Evolutionary conservation across 2,113 vertebrate species (phyloP).

Genomic region (Polypterus bichir): DNA sequence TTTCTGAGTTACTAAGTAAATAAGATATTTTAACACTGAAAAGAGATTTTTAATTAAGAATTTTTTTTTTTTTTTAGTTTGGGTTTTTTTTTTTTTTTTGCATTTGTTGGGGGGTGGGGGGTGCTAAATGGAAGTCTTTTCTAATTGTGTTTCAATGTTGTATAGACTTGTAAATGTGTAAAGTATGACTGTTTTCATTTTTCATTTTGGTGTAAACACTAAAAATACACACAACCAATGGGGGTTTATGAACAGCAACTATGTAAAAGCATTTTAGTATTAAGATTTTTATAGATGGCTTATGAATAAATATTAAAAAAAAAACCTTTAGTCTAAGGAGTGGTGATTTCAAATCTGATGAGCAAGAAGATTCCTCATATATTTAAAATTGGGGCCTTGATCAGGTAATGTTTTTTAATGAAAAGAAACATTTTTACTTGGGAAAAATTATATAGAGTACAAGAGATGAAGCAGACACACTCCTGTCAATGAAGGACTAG

Average conservation of each 20-base stretch:
- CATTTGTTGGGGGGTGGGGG: not conserved
- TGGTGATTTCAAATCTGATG: no score
- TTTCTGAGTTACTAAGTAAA: slow-evolving; percentile 40
- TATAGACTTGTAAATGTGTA: slow-evolving; percentile 56
- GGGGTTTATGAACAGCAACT: slow-evolving; percentile 58
- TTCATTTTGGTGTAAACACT: slow-evolving; percentile 50
- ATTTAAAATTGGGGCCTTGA: no score
- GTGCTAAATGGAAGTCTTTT: slow-evolving; percentile 4
- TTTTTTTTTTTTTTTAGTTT: slow-evolving; percentile 24
- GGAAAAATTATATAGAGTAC: no score
- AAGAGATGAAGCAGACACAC: no score
- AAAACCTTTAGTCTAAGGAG: no score
- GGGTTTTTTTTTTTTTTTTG: not conserved
- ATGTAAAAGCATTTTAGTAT: slow-evolving; percentile 70
- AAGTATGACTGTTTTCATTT: slow-evolving; percentile 39
- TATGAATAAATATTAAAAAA: slow-evolving; percentile 58
- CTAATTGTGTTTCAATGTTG: slow-evolving; percentile 25
- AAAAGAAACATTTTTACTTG: no score
- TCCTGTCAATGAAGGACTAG: no score
- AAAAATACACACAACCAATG: slow-evolving; percentile 33
- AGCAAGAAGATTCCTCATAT: no score
- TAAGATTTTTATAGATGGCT: slow-evolving; percentile 65
- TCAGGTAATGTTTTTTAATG: no score
- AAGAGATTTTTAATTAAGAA: slow-evolving; percentile 29
- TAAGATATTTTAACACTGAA: slow-evolving; percentile 31